Conservation (phyloP, 2,113 vertebrate genomes). For the human region GRCh38 chr1:197717001-197717500, state of each 20-base stretch:
- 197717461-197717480: neutral
- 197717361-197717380: constrained; percentile 48
- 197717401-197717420: neutral
- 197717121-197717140: constrained; percentile 47
- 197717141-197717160: constrained; percentile 42
- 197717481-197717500: neutral
- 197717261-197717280: constrained; percentile 78
- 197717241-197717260: constrained; percentile 83
- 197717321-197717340: constrained; percentile 91
- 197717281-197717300: constrained; percentile 70
- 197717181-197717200: constrained; percentile 56
- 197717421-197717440: neutral
- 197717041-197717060: constrained; percentile 1
- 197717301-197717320: constrained; percentile 84
- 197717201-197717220: constrained; percentile 65
- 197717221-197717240: constrained; percentile 84
- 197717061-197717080: constrained; percentile 23
- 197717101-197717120: neutral
- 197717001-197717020: neutral
- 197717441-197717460: neutral
- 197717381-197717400: neutral
- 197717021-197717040: neutral
- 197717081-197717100: constrained; percentile 4
- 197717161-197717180: constrained; percentile 63
- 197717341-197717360: constrained; percentile 87